Evolutionary conservation across 1,140 invertebrate genomes (phyloP).

Genomic region (Phymastichus coffea): DNA sequence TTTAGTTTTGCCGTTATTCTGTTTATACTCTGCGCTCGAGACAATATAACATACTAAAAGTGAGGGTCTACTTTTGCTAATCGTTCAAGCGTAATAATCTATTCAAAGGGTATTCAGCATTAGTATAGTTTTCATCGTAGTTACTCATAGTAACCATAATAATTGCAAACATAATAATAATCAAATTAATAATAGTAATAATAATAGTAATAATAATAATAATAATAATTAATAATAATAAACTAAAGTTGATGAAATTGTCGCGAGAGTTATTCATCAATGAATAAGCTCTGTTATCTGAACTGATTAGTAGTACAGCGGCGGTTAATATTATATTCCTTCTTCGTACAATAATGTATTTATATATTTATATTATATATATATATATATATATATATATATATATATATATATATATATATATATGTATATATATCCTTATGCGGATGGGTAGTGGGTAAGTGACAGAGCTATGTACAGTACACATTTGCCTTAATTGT

Average conservation of each 20-base stretch:
- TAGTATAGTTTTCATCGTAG: conserved; percentile 41
- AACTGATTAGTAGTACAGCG: conserved; percentile 55
- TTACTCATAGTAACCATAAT: conserved; percentile 38
- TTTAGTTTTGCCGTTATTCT: conserved; percentile 14
- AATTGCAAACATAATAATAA: conserved; percentile 34
- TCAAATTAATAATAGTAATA: conserved; percentile 35
- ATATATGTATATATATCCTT: conserved; percentile 37
- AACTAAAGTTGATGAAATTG: conserved; percentile 32
- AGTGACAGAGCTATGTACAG: conserved; percentile 56
- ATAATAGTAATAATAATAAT: conserved; percentile 37
- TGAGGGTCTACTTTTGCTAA: conserved; percentile 53
- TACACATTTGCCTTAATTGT: conserved; percentile 56
- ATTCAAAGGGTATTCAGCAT: conserved; percentile 49
- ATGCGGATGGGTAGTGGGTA: conserved; percentile 43
- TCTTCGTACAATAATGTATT: no score
- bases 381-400: conserved; percentile 33
- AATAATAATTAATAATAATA: conserved; percentile 32
- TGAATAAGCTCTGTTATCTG: no score
- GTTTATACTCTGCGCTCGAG: conserved; percentile 31
- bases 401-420: conserved; percentile 30
- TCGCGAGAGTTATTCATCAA: no score
- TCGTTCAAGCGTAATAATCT: conserved; percentile 44
- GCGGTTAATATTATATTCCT: conserved; percentile 47
- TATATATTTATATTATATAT: conserved; percentile 34
- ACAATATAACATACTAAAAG: conserved; percentile 47